Conservation (phyloP, 2,797 vertebrate genomes). For the Psittacula derbiana region DNA sequence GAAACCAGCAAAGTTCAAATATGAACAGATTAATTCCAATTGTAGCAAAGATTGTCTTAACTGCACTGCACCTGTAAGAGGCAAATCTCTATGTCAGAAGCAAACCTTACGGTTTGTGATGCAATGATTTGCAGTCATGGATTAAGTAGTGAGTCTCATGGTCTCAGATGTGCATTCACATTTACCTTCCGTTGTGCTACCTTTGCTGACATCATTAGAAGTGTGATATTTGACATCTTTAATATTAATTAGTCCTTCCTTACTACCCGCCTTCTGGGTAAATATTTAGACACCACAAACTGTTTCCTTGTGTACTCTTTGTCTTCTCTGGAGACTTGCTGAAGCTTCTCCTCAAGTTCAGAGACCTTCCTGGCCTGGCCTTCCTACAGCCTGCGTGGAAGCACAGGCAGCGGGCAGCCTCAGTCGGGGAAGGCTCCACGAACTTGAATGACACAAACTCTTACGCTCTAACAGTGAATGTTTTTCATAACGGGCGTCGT, state of each 20-base stretch:
- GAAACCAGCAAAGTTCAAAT: not conserved
- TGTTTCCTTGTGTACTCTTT: not conserved
- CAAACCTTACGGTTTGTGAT: not conserved
- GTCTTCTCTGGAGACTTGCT: not conserved
- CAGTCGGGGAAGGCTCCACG: not conserved
- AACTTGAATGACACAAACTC: accelerated
- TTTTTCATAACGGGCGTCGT: accelerated
- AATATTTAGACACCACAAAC: not conserved
- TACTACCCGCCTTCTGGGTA: not conserved
- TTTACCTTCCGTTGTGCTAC: not conserved
- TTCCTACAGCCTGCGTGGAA: not conserved
- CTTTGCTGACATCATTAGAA: not conserved
- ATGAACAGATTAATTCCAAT: not conserved
- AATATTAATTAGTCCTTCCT: not conserved
- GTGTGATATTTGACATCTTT: slow-evolving; percentile 15
- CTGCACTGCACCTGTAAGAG: not conserved
- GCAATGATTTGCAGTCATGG: not conserved
- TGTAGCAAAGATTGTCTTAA: not conserved
- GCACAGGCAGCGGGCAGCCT: accelerated
- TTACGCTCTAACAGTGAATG: accelerated
- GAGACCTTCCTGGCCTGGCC: not conserved
- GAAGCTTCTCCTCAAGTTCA: not conserved
- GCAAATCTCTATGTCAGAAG: not conserved
- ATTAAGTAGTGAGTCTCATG: not conserved
- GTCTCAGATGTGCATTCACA: not conserved